Percentiles rank a stretch among this genome's conserved stretches.
Conservation (phyloP, 2,113 vertebrate species). For the Forbesichthys agassizii region DNA sequence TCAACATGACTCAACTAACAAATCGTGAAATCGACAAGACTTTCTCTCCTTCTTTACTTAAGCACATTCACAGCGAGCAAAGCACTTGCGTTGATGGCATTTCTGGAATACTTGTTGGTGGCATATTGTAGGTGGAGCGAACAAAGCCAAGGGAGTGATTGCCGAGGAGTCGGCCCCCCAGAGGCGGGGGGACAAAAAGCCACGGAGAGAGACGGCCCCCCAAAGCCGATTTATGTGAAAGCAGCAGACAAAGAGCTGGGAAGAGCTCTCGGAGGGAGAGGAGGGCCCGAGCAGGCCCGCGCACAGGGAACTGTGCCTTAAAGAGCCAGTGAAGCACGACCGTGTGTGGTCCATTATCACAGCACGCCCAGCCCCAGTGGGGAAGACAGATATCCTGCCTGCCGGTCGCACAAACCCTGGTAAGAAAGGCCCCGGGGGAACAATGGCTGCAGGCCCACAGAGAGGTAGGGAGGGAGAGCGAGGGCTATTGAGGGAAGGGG, state of each 20-base stretch:
- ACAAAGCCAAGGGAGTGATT: conserved; percentile 67
- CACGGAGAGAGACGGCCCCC: conserved; percentile 41
- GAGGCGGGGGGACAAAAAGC: conserved; percentile 64
- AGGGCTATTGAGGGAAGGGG: conserved; percentile 42
- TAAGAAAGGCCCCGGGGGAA: conserved; percentile 59
- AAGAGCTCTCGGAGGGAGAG: conserved; percentile 45
- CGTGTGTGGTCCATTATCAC: conserved; percentile 81
- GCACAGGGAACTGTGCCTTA: conserved; percentile 42
- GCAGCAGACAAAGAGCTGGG: conserved; percentile 67
- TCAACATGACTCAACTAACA: conserved; percentile 31
- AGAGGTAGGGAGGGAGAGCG: conserved; percentile 13
- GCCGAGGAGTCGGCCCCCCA: conserved; percentile 41
- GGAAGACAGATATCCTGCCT: conserved; percentile 62
- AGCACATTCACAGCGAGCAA: conserved; percentile 52
- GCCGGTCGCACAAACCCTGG: conserved; percentile 53
- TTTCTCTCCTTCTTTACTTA: conserved; percentile 52
- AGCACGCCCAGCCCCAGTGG: conserved; percentile 53
- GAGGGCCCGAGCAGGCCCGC: conserved; percentile 47
- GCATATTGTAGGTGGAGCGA: conserved; percentile 63
- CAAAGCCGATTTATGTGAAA: conserved; percentile 47
- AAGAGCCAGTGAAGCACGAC: conserved; percentile 53
- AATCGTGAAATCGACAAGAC: conserved; percentile 31
- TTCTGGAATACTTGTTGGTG: conserved; percentile 70
- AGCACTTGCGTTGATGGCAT: conserved; percentile 59
- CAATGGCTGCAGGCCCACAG: conserved; percentile 51